These are phyloP conservation scores for Neopipo cinnamomea DNA, from an alignment of 2,113 vertebrate genomes.

Conservation along the genomic window DNA sequence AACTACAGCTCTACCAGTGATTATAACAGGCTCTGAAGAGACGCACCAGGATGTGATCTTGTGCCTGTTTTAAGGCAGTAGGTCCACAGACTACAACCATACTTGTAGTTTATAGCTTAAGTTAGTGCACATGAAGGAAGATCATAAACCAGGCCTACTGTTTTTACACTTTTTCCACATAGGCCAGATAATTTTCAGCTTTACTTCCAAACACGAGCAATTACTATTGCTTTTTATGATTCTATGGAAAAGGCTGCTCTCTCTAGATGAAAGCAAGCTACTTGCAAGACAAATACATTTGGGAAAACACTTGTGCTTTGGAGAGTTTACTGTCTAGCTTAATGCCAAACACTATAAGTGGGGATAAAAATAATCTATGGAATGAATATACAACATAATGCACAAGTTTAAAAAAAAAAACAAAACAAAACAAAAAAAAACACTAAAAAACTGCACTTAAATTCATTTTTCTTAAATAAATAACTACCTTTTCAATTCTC, in stretches of 20 bases:
- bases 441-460: neutral
- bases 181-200: neutral
- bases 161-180: neutral
- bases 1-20: neutral
- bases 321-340: constrained; percentile 10
- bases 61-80: neutral
- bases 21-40: neutral
- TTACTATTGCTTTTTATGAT: neutral
- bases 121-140: neutral
- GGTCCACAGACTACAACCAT: neutral
- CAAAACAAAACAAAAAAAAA: too few species aligned
- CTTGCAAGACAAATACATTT: neutral
- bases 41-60: neutral
- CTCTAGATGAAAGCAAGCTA: neutral
- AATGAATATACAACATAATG: neutral
- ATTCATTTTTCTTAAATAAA: neutral
- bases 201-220: neutral
- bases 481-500: neutral
- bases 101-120: neutral
- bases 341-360: neutral
- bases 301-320: constrained; percentile 4
- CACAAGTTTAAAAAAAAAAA: neutral
- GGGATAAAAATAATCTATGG: neutral
- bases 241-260: neutral
- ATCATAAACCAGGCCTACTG: neutral